phyloP scores from a whole-genome alignment of 2,888 invertebrate species.

The Melinaea marsaeus region DNA sequence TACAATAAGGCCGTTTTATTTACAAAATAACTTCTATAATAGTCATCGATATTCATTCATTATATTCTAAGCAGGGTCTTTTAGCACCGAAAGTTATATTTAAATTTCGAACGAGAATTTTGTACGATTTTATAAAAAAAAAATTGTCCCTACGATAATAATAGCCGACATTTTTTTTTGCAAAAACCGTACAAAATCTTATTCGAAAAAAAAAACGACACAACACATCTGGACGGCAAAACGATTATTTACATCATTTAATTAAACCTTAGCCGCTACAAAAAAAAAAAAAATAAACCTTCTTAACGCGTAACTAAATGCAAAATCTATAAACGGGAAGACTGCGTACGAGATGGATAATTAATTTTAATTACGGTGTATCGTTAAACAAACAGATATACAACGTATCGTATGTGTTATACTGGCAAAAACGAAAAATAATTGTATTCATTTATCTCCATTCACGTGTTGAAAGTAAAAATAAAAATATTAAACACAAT shows the following conservation, averaged over 20 bases:
- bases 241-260: constrained; percentile 37
- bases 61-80: constrained; percentile 48
- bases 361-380: constrained; percentile 37
- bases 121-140: constrained; percentile 14
- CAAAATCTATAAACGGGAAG: constrained; percentile 71
- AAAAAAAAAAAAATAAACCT: constrained; percentile 48
- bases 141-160: too few species aligned
- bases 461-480: too few species aligned
- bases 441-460: too few species aligned
- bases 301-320: constrained; percentile 69
- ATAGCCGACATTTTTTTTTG: not conserved
- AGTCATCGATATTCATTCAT: constrained; percentile 35
- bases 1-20: constrained; percentile 54
- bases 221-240: constrained; percentile 62
- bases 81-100: constrained; percentile 59
- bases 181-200: constrained; percentile 22
- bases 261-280: constrained; percentile 28
- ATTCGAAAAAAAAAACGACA: constrained; percentile 19
- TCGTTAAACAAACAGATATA: not conserved
- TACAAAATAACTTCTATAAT: constrained; percentile 48
- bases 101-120: constrained; percentile 21
- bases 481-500: too few species aligned
- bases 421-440: too few species aligned
- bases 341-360: constrained; percentile 56
- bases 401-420: constrained; percentile 7